Percentiles rank a stretch among this genome's conserved stretches.
phyloP scores from a whole-genome alignment of 2,888 invertebrate genomes.

The Papilio demoleus region DNA sequence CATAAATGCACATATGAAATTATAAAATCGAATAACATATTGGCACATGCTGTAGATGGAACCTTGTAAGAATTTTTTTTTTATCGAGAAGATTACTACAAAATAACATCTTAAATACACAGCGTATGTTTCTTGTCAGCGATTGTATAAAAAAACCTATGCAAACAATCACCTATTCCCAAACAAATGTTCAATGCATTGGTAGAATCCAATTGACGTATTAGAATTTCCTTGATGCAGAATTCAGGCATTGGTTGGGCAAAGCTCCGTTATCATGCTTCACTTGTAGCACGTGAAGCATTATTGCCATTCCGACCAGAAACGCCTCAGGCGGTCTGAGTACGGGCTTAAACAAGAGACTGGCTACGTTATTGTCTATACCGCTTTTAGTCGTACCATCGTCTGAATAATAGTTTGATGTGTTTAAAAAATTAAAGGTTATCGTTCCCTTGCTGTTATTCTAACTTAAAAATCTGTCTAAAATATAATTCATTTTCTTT shows the following conservation, averaged over 20 bases:
- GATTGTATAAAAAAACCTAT: background rate
- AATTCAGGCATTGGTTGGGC: conserved; percentile 15
- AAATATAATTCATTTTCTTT: too few relatives aligned
- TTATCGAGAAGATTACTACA: too few relatives aligned
- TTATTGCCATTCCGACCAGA: conserved; percentile 19
- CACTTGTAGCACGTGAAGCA: conserved; percentile 18
- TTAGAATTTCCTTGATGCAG: conserved; percentile 18
- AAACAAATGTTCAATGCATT: background rate
- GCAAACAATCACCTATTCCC: background rate
- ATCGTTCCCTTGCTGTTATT: too few relatives aligned
- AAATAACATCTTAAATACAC: too few relatives aligned
- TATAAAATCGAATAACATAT: too few relatives aligned
- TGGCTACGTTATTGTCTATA: conserved; percentile 7
- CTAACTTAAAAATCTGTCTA: too few relatives aligned
- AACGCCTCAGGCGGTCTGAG: conserved; percentile 11
- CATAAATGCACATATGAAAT: too few relatives aligned
- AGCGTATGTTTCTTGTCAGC: too few relatives aligned
- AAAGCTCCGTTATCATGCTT: conserved; percentile 22
- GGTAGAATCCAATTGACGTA: conserved; percentile 13
- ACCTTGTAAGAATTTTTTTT: too few relatives aligned
- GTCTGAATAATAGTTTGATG: background rate
- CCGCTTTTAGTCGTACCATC: background rate
- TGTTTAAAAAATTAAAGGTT: background rate
- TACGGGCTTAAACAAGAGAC: conserved; percentile 14
- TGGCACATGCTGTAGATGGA: too few relatives aligned